Evolutionary conservation across 2,113 vertebrate genomes (phyloP).

Genomic region (Eubucco bourcierii): DNA sequence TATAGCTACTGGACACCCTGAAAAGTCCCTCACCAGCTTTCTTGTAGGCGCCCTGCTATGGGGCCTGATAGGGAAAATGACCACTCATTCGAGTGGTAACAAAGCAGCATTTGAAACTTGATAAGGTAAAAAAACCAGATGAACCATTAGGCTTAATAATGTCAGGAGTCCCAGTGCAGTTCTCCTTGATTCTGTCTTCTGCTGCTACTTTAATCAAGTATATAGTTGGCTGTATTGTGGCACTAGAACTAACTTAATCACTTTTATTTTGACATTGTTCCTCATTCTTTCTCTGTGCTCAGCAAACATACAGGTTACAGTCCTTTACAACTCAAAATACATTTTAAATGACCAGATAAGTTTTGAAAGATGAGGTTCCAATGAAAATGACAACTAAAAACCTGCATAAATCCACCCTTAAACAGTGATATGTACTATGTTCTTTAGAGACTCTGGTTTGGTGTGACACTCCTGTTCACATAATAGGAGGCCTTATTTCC

Average conservation of each 20-base stretch:
- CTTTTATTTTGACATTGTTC: not conserved
- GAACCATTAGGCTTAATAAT: not conserved
- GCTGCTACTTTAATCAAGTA: not conserved
- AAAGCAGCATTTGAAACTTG: not conserved
- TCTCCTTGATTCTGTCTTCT: not conserved
- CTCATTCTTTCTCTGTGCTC: not conserved
- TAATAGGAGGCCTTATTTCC: slow-evolving; percentile 11
- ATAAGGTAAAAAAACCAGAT: not conserved
- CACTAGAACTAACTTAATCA: not conserved
- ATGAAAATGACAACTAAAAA: not conserved
- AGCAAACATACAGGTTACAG: not conserved
- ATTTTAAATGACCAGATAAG: not conserved
- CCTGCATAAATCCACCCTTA: not conserved
- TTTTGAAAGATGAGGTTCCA: not conserved
- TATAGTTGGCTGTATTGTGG: not conserved
- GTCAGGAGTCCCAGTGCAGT: not conserved
- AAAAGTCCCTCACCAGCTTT: too few species aligned
- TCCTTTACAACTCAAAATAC: not conserved
- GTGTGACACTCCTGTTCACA: not conserved
- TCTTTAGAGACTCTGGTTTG: not conserved
- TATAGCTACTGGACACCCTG: too few species aligned
- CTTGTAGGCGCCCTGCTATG: too few species aligned
- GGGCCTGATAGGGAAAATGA: not conserved
- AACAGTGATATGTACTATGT: not conserved
- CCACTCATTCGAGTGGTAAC: not conserved